Evolutionary conservation across 2,797 vertebrate species (phyloP), one percentile per base, ranked within the genome.

Genomic region (Syngnathus acus): DNA sequence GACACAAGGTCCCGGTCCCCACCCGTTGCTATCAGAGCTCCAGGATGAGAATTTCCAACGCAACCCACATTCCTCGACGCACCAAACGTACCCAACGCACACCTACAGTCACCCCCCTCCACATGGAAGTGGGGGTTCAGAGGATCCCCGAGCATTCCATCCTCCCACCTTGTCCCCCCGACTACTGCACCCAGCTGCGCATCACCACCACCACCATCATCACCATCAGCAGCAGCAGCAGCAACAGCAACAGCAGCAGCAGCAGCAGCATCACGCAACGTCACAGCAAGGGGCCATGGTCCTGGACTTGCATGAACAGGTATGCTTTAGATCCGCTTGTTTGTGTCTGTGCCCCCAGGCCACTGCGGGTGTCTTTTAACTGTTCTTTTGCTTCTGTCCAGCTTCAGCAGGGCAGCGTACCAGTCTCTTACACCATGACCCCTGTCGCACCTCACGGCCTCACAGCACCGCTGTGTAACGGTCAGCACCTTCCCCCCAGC

Each of bases 241-340:
- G 32, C 32, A 81, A 1, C 82, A 81, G 38, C 96, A 95, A 80
- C 32, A 32, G 32, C 32, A 32, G 32, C 32, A 81, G 2, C 82
- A 81, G 38, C 86, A 82, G 11, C 85, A 85, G 39, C 85, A 84
- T 57, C 85, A 87, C n/a, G 67, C 73, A 17, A 54, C 72, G 0
- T 85, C 84, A 10, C 93, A 94, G 70, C 96, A 95, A 80, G 96
- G 94, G 66, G 86, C 95, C 70, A 87, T 98, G 77, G 92, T 98
- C 83, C 92, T 98, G 89, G 96, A 98, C 85, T 89, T 98, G 67
- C 96, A 98, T 23, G 95, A 98, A 67, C 96, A 97, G 93, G 96
- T 98, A 23, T 62, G 79, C 19, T 61, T 42, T 65, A 55, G 10
- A 50, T 51, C 0, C 9, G 5, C 16, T 19, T 45, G n/a, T 63